Percentiles rank a stretch among this genome's conserved stretches.
These are phyloP conservation scores for Drosophila longiperda DNA, from an alignment of 2,888 invertebrate species.

Conservation along the genomic window DNA sequence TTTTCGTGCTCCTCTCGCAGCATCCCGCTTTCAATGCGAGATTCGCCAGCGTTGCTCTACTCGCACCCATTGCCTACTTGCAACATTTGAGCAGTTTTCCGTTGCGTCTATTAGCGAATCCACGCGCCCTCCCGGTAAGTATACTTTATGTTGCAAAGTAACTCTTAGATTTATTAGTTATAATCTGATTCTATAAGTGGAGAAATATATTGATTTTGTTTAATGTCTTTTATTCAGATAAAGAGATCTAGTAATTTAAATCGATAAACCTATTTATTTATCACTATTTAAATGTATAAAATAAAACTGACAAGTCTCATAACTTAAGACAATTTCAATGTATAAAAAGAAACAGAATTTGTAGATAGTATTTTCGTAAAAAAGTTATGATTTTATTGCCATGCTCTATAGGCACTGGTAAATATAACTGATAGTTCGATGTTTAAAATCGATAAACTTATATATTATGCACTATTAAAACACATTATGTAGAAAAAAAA, in stretches of 20 bases:
- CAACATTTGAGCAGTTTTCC: slow-evolving; percentile 78
- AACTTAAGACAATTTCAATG: background rate
- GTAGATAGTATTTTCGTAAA: background rate
- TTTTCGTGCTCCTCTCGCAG: slow-evolving; percentile 80
- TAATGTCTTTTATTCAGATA: background rate
- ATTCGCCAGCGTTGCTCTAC: slow-evolving; percentile 70
- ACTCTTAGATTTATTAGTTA: background rate
- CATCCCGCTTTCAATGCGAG: slow-evolving; percentile 78
- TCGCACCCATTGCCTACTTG: slow-evolving; percentile 81
- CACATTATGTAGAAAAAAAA: background rate
- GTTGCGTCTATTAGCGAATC: slow-evolving; percentile 71
- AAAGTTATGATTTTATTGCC: background rate
- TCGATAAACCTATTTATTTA: background rate
- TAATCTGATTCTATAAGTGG: no score
- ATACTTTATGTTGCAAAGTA: slow-evolving; percentile 37
- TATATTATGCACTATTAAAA: background rate
- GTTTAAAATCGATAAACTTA: background rate
- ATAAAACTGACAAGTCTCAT: no score
- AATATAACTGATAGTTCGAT: background rate
- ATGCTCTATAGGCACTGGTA: background rate
- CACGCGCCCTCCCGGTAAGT: slow-evolving; percentile 71
- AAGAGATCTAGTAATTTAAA: background rate
- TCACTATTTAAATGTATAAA: background rate
- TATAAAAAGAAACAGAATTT: background rate
- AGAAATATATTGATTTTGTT: background rate